These are phyloP conservation scores for Manis pentadactyla DNA, from an alignment of 2,797 vertebrate species.

Conservation along the genomic window DNA sequence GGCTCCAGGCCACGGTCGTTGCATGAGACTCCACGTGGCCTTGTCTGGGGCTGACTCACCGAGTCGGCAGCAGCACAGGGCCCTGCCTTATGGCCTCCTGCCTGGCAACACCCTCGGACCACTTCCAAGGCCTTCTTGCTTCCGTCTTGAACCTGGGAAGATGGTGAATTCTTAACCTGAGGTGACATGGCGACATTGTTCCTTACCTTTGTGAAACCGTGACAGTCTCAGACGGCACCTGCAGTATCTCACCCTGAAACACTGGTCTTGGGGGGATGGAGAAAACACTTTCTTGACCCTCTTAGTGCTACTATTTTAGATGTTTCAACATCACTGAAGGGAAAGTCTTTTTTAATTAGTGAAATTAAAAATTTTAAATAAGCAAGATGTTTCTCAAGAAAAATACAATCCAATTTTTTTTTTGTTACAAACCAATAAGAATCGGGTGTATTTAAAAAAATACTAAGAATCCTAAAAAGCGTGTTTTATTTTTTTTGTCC, in stretches of 20 bases:
- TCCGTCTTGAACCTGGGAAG: background rate
- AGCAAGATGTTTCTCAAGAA: background rate
- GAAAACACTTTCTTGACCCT: background rate
- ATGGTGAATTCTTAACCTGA: background rate
- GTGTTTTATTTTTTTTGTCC: background rate
- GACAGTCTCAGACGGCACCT: background rate
- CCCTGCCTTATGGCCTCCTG: background rate
- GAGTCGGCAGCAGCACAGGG: background rate
- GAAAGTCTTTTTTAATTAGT: background rate
- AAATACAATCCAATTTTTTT: background rate
- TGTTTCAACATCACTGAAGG: background rate
- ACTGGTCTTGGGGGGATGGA: background rate
- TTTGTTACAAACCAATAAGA: background rate
- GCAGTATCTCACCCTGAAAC: background rate
- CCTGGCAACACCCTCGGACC: background rate
- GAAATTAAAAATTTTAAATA: background rate
- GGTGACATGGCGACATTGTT: background rate
- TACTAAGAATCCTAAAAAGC: background rate
- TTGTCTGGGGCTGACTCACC: conserved; percentile 45
- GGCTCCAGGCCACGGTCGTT: background rate
- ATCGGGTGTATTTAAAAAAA: background rate
- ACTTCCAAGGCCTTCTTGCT: background rate
- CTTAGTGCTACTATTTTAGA: background rate
- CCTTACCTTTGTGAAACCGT: background rate
- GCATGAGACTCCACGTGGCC: background rate